phyloP scores from a whole-genome alignment of 2,797 vertebrate species.

The Neomorphus geoffroyi region DNA sequence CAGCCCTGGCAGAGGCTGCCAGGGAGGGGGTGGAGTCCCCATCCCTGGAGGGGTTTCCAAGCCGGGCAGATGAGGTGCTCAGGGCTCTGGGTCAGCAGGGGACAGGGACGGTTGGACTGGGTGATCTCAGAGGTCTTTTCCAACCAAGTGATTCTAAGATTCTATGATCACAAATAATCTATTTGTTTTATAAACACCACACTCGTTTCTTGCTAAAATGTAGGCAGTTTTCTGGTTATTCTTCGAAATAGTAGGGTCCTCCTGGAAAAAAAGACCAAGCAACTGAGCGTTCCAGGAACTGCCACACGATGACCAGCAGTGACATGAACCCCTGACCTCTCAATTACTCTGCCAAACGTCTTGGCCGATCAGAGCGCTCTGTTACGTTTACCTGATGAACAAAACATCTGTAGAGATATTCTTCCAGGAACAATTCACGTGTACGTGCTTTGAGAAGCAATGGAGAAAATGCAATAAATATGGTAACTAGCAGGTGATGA shows the following conservation, averaged over 20 bases:
- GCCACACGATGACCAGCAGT: not conserved
- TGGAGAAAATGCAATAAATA: not conserved
- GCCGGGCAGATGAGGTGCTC: no score
- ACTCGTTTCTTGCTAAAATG: not conserved
- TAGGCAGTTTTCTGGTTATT: not conserved
- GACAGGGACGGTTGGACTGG: no score
- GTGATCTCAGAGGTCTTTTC: no score
- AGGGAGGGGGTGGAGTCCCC: no score
- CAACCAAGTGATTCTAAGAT: no score
- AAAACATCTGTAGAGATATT: not conserved
- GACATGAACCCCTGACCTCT: not conserved
- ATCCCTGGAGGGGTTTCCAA: no score
- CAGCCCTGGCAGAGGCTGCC: no score
- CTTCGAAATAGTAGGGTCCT: not conserved
- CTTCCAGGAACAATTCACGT: not conserved
- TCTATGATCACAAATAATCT: not conserved
- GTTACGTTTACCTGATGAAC: not conserved
- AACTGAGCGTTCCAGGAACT: not conserved
- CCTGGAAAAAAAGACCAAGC: no score
- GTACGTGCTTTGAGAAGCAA: slow-evolving; percentile 21
- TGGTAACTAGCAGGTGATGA: slow-evolving; percentile 28
- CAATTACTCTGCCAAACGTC: not conserved
- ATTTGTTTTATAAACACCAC: not conserved
- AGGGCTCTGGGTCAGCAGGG: no score
- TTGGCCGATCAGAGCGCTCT: rapidly evolving